Base-by-base conservation (phyloP, 2,888 invertebrate genomes). In the Lepidochrysops patricia region DNA sequence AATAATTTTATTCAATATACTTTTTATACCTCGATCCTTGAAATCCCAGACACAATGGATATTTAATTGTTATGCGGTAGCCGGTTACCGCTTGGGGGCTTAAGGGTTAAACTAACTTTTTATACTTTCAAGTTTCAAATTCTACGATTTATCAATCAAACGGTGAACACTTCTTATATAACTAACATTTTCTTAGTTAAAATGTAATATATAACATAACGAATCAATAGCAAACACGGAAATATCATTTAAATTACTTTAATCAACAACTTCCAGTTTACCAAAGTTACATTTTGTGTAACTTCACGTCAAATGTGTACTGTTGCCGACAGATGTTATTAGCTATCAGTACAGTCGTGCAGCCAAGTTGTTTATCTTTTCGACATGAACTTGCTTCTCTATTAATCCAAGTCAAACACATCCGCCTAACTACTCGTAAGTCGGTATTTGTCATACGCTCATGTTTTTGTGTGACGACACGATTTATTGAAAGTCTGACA, bases 341-440 rank as follows among this genome's bases (percentile, higher is more conserved):
- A 9, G 29, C 9, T 37, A 37, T 37, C 15, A 15, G 2, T 37
- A 43, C 19, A 23, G 19, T 43, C 19, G 29, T 29, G 6, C 29
- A 7, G 29, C 1, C 29, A 29, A 5, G 6, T 29, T 9, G 19
- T 15, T 5, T 48, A 12, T 13, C 13, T 37, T 57, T 37, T 37
- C 13, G 26, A 43, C 27, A 43, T 57, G 12, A 57, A 27, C 26
- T 27, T 27, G 5, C 37, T 58, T 48, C 61, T 62, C 65, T 60
- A 65, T 67, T 65, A 67, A 61, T 65, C 62, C 57, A 57, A 60
- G 64, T 62, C 65, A 64, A 58, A 58, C 48, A 57, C 62, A 58
- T 61, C 59, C 48, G 32, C 35, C 29, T 48, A 48, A 29, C 12
- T 26, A n/a, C 49, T 27, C 13, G 34, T 4, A 6, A 32, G 25